phyloP scores from a whole-genome alignment of 2,113 vertebrate genomes.

The Syngnathoides biaculeatus region DNA sequence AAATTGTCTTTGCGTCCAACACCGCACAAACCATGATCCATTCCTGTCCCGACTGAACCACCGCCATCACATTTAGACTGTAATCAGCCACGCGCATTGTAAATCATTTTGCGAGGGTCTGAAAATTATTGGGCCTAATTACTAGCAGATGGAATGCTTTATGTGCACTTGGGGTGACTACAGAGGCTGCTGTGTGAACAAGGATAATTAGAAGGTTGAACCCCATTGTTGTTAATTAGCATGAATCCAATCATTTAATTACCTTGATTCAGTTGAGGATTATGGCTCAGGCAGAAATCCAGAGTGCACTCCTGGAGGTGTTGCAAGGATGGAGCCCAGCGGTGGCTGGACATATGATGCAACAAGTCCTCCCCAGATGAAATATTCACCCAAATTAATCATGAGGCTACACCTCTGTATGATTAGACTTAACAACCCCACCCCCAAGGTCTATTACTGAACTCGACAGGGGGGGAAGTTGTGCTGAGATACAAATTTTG shows the following conservation, averaged over 20 bases:
- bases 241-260: conserved; percentile 99
- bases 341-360: conserved; percentile 51
- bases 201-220: conserved; percentile 99
- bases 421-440: conserved; percentile 37
- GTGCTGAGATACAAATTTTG: conserved; percentile 12
- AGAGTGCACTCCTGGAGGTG: conserved; percentile 56
- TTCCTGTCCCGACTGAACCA: conserved; percentile 45
- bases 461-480: conserved; percentile 11
- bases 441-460: conserved; percentile 12
- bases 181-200: conserved; percentile 98
- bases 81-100: conserved; percentile 96
- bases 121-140: conserved; percentile 99
- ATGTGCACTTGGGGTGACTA: conserved; percentile 99
- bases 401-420: conserved; percentile 33
- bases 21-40: conserved; percentile 1
- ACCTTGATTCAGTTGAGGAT: conserved; percentile 93
- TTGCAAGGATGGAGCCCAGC: conserved; percentile 47
- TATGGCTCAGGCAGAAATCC: conserved; percentile 62
- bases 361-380: conserved; percentile 44
- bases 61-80: conserved; percentile 81
- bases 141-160: conserved; percentile 99
- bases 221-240: conserved; percentile 99
- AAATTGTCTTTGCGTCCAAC: conserved; percentile 3
- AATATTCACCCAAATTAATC: conserved; percentile 60
- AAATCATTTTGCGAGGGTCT: conserved; percentile 97